These are phyloP conservation scores for Urocynchramus pylzowi DNA, from an alignment of 2,113 vertebrate genomes.

Conservation along the genomic window DNA sequence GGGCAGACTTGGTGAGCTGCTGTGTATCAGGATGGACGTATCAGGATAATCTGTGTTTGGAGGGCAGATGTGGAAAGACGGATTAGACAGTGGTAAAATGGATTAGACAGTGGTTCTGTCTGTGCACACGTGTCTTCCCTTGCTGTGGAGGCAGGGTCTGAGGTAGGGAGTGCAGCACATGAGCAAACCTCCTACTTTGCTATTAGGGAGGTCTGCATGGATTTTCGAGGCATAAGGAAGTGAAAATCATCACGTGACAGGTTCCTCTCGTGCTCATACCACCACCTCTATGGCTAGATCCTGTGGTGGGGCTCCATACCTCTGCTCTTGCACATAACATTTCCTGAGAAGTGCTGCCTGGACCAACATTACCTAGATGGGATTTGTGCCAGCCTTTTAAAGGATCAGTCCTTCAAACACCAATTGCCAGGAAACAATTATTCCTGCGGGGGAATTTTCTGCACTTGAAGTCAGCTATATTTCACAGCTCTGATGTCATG, in stretches of 20 bases:
- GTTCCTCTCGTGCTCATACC: neutral
- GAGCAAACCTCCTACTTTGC: neutral
- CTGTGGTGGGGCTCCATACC: neutral
- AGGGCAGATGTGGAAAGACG: neutral
- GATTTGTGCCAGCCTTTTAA: constrained; percentile 54
- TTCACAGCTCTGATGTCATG: constrained; percentile 71
- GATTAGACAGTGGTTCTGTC: neutral
- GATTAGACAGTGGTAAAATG: neutral
- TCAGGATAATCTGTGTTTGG: neutral
- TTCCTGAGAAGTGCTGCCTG: constrained; percentile 1
- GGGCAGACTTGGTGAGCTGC: neutral
- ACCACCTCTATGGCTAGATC: constrained; percentile 23
- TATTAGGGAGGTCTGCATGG: neutral
- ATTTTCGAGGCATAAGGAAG: neutral
- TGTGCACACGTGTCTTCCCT: rapidly evolving
- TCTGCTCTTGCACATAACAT: neutral
- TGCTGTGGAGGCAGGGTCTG: neutral
- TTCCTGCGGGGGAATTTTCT: constrained; percentile 62
- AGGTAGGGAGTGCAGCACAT: neutral
- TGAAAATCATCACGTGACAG: constrained; percentile 34
- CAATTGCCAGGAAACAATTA: constrained; percentile 68
- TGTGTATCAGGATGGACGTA: neutral
- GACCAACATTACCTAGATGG: neutral
- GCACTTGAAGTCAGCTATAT: constrained; percentile 68
- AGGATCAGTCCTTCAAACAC: constrained; percentile 63